phyloP scores from a whole-genome alignment of 2,888 invertebrate genomes.

The Tetragnatha montana region DNA sequence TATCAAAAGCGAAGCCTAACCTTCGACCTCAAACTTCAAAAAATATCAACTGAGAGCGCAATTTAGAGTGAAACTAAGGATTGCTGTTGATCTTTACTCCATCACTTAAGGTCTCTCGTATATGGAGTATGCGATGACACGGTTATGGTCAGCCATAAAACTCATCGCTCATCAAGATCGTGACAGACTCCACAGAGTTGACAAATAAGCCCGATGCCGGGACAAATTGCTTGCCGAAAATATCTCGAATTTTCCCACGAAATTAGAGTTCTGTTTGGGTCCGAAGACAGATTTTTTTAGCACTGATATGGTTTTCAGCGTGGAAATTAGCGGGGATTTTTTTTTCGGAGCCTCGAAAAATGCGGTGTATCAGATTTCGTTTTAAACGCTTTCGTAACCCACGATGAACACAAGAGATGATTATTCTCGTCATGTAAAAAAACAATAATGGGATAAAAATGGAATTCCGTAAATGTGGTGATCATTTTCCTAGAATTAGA shows the following conservation, averaged over 20 bases:
- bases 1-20: background rate
- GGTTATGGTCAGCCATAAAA: slow-evolving; percentile 19
- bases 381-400: too few relatives aligned
- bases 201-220: background rate
- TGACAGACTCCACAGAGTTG: background rate
- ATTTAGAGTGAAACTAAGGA: background rate
- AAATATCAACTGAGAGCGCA: background rate
- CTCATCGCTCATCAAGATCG: slow-evolving; percentile 1
- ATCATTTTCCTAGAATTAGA: too few relatives aligned
- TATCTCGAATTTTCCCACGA: background rate
- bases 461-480: too few relatives aligned
- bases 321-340: background rate
- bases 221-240: background rate
- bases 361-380: too few relatives aligned
- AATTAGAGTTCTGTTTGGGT: background rate
- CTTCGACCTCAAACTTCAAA: background rate
- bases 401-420: too few relatives aligned
- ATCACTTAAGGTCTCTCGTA: background rate
- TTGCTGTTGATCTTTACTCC: background rate
- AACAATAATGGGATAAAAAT: too few relatives aligned
- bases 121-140: slow-evolving; percentile 2
- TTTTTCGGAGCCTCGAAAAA: background rate
- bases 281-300: background rate
- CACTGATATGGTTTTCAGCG: background rate
- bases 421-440: too few relatives aligned